Percentiles rank a stretch among this genome's conserved stretches.
These are phyloP conservation scores for Equus quagga DNA, from an alignment of 2,113 vertebrate genomes.

Conservation along the genomic window DNA sequence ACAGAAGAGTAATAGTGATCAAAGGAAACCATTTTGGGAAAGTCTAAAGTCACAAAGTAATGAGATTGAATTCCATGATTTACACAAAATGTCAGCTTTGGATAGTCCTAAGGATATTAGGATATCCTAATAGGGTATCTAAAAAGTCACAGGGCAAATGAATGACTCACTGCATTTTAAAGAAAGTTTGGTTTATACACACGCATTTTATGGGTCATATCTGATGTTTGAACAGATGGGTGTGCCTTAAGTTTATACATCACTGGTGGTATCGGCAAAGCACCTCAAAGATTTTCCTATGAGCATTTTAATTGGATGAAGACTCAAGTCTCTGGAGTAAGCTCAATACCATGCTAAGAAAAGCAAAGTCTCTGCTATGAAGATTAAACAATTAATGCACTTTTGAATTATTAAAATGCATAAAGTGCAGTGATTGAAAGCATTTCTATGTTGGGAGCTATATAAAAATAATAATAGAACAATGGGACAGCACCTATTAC, in stretches of 20 bases:
- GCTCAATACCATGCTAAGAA: background rate
- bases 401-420: background rate
- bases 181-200: background rate
- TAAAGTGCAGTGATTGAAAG: background rate
- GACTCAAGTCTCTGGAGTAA: background rate
- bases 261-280: background rate
- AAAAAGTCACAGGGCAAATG: background rate
- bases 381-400: background rate
- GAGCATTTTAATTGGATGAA: background rate
- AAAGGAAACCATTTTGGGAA: background rate
- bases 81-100: background rate
- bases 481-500: background rate
- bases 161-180: background rate
- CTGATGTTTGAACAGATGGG: background rate
- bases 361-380: background rate
- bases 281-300: background rate
- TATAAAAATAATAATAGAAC: background rate
- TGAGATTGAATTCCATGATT: background rate
- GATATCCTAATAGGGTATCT: too few species aligned
- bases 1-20: background rate
- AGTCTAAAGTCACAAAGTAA: background rate
- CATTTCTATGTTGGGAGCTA: background rate
- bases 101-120: too few species aligned
- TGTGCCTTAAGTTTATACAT: background rate
- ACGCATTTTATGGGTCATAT: background rate